Base-by-base conservation (phyloP, 2,888 invertebrate genomes). In the Fragum fragum region DNA sequence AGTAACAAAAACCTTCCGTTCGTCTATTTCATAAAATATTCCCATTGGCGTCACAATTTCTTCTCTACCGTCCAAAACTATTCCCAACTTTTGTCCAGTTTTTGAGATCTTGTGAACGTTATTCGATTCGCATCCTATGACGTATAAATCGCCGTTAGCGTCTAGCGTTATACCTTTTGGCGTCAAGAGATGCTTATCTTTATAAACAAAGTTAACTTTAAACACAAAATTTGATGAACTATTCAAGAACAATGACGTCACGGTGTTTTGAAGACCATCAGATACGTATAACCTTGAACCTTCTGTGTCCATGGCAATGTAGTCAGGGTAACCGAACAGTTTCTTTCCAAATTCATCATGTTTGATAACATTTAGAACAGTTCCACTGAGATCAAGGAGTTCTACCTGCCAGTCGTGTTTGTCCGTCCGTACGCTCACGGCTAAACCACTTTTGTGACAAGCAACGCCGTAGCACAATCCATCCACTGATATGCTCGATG, bases 1-100 rank as follows among this genome's bases (percentile, higher is more conserved):
- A 0, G 83, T 83, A 9, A 83, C 73, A 52, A 79, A 79, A 23
- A 83, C 70, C 61, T 83, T 83, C 23, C 57, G 59, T 28, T 83
- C 83, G 7, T 28, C 39, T 14, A 42, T 53, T 39, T 83, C 83
- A 47, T 79, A 83, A 36, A 61, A 70, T 32, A 79, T 73, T 18
- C 79, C 83, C 83, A 83, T 83, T 0, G 83, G 83, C n/a, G 73
- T 79, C 23, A 70, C 68, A 11, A 83, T 52, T 36, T 79, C 79
- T 21, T 79, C 76, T 28, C 53, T 29, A 7, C 76, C 73, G 9
- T 68, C 36, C 18, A 83, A 55, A n/a, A 83, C 83, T 32, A 79
- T 70, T 2, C 83, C 83, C 14, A 79, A 14, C 39, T 73, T 76
- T 23, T 83, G 42, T 16, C 83, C 83, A 0, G 53, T 61, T 18